These are phyloP conservation scores for Leucoraja ocellata DNA, from an alignment of 2,797 vertebrate species.

Conservation along the genomic window DNA sequence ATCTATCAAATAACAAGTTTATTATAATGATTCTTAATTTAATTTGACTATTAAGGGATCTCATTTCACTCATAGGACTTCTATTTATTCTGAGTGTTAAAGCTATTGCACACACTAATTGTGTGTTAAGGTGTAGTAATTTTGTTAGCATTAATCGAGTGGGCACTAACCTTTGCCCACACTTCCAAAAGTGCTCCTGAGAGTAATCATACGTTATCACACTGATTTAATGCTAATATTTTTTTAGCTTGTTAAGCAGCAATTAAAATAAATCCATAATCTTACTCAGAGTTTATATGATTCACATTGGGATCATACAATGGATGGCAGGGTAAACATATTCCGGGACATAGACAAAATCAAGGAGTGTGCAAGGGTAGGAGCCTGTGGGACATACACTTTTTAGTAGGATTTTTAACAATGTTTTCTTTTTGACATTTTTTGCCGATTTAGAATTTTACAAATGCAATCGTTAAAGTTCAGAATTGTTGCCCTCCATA, in stretches of 20 bases:
- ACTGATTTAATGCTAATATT: conserved; percentile 24
- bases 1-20: conserved; percentile 24
- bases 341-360: neutral
- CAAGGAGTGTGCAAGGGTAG: neutral
- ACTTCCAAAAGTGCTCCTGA: conserved; percentile 22
- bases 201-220: neutral
- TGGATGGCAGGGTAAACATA: neutral
- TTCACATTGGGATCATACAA: neutral
- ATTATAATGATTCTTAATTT: conserved; percentile 28
- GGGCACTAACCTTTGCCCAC: conserved; percentile 30
- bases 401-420: neutral
- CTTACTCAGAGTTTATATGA: neutral
- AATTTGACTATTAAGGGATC: conserved; percentile 32
- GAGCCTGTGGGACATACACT: neutral
- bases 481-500: neutral
- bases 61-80: conserved; percentile 1
- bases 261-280: neutral
- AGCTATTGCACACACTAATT: conserved; percentile 25
- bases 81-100: conserved; percentile 3
- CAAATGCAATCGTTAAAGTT: neutral
- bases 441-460: neutral
- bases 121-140: conserved; percentile 32
- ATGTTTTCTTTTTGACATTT: neutral
- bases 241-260: conserved; percentile 20
- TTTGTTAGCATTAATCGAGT: conserved; percentile 31